phyloP scores from a whole-genome alignment of 2,888 invertebrate species.

The Cremastobaeus sp. region DNA sequence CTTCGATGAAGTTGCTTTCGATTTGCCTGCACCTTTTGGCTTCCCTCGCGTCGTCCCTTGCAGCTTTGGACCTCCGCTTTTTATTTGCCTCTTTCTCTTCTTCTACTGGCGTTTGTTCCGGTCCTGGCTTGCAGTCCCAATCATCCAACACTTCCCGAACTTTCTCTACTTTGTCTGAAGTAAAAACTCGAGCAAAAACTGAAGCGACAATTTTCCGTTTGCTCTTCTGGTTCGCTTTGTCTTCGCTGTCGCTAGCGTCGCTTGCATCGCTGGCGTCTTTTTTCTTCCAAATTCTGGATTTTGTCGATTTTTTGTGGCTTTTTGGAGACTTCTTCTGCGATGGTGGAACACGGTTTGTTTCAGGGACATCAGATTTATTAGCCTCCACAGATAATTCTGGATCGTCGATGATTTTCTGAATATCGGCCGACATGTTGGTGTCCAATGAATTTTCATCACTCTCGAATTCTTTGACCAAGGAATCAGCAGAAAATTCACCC shows the following conservation, averaged over 20 bases:
- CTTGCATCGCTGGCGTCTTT: constrained; percentile 58
- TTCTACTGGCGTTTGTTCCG: constrained; percentile 37
- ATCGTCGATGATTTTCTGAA: constrained; percentile 67
- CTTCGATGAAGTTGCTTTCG: constrained; percentile 15
- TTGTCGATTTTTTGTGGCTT: background rate
- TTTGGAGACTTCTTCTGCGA: constrained; percentile 10
- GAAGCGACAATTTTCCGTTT: constrained; percentile 75
- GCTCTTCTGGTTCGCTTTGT: constrained; percentile 63
- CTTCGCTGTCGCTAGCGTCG: constrained; percentile 69
- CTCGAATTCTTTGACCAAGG: constrained; percentile 64
- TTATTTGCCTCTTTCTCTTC: constrained; percentile 1
- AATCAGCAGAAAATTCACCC: no score
- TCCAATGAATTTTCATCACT: constrained; percentile 68
- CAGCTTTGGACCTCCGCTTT: background rate
- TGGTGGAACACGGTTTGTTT: no score
- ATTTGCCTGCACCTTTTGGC: constrained; percentile 9
- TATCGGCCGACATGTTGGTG: constrained; percentile 66
- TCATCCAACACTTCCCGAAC: constrained; percentile 72
- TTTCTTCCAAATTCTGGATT: constrained; percentile 5
- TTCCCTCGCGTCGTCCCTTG: constrained; percentile 8
- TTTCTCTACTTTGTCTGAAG: constrained; percentile 70
- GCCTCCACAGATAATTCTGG: constrained; percentile 64
- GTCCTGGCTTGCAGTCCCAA: constrained; percentile 69
- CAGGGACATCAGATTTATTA: constrained; percentile 14
- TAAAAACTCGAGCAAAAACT: constrained; percentile 74